phyloP scores from a whole-genome alignment of 2,113 vertebrate species.

The Urocolius indicus region DNA sequence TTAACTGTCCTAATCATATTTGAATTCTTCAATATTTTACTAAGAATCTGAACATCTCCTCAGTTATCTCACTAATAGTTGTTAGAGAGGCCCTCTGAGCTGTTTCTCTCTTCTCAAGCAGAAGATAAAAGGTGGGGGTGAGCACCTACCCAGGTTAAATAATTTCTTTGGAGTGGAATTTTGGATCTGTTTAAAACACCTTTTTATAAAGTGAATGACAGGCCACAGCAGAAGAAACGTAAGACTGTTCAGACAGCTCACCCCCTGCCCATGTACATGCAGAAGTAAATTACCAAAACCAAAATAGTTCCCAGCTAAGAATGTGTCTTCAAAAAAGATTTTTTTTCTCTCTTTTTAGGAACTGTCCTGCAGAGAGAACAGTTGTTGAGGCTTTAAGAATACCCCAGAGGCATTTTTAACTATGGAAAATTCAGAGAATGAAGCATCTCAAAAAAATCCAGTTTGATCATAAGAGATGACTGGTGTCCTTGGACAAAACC shows the following conservation, averaged over 20 bases:
- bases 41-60: not conserved
- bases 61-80: not conserved
- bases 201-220: not conserved
- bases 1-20: not conserved
- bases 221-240: not conserved
- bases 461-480: not conserved
- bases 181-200: not conserved
- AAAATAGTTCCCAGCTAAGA: not conserved
- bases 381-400: not conserved
- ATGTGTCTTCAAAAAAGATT: not conserved
- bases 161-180: not conserved
- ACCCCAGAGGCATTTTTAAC: not conserved
- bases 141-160: not conserved
- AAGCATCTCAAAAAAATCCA: not conserved
- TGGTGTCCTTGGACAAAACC: not conserved
- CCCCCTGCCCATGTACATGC: not conserved
- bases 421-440: not conserved
- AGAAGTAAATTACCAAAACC: not conserved
- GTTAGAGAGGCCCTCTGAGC: not conserved
- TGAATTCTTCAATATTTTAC: not conserved
- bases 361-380: not conserved
- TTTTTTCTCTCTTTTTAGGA: not conserved
- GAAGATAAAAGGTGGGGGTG: not conserved
- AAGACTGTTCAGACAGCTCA: not conserved
- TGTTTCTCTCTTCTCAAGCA: not conserved